Evolutionary conservation across 2,888 invertebrate species (phyloP).

Genomic region (Blomia tropicalis): DNA sequence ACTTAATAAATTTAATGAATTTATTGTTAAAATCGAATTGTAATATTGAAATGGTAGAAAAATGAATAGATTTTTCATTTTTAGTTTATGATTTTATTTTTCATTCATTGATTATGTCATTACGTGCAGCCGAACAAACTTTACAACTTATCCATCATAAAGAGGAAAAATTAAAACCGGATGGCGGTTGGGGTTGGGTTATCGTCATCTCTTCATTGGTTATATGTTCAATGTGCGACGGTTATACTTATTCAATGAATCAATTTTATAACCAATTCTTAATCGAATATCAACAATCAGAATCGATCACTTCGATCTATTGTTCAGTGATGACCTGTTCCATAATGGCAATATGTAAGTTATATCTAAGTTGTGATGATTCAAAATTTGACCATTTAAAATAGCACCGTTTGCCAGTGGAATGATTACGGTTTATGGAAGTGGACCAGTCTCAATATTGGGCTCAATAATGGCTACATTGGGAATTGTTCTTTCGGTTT

Average conservation of each 20-base stretch:
- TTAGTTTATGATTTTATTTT: too few species aligned
- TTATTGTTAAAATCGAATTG: too few species aligned
- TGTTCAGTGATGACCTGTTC: slow-evolving; percentile 16
- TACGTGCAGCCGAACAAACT: not conserved
- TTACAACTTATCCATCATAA: not conserved
- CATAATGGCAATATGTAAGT: slow-evolving; percentile 5
- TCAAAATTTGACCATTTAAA: slow-evolving; percentile 17
- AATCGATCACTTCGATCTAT: slow-evolving; percentile 16
- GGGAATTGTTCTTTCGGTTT: slow-evolving; percentile 55
- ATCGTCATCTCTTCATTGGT: slow-evolving; percentile 14
- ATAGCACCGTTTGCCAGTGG: slow-evolving; percentile 79
- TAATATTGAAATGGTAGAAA: too few species aligned
- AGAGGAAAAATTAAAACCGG: slow-evolving; percentile 4
- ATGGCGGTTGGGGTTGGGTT: slow-evolving; percentile 22
- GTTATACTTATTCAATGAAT: slow-evolving; percentile 10
- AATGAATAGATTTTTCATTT: too few species aligned
- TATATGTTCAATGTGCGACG: slow-evolving; percentile 3
- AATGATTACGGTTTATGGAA: slow-evolving; percentile 78
- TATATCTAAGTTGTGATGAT: not conserved
- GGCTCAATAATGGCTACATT: slow-evolving; percentile 56
- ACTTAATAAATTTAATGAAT: too few species aligned
- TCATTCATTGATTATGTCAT: too few species aligned
- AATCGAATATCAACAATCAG: not conserved
- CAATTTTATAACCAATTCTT: slow-evolving; percentile 18
- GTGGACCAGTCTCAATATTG: slow-evolving; percentile 64